Evolutionary conservation across 2,797 vertebrate genomes (phyloP), one percentile per base, ranked within the genome.

Genomic region (Coregonus sp.): DNA sequence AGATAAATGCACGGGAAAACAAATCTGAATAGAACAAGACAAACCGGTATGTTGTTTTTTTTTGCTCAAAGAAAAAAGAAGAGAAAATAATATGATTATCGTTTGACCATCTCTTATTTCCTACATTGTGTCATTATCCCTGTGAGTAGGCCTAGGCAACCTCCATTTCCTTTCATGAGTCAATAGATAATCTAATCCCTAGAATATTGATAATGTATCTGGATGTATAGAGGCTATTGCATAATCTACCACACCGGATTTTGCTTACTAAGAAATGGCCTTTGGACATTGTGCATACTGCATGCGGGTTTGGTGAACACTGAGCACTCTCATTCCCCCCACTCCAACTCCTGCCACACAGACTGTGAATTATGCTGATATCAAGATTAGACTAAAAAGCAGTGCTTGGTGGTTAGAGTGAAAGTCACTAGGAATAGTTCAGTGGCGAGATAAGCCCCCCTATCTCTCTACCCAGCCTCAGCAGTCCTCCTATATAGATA

Each of bases 231-330:
- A 61, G n/a, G 59, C 59, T 61, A 25, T 61, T 61, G 59, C 59
- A 20, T 25, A 61, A 61, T 11, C 59, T 1, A 9, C 59, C 11
- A 47, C 15, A 20, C 18, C 0, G 7, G 14, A 61, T 61, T 25
- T 20, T 20, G 9, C n/a, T 61, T 61, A 20, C 59, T 61, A 20
- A 25, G 20, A 25, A 61, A 20, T 25, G 59, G 59, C 59, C 59
- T 61, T 61, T 61, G 59, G 59, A 61, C 59, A 61, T 61, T 61
- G 20, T n/a, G 9, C 59, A n/a, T 61, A 25, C n/a, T 61, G 59
- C 59, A 61, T 47, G 40, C 40, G 1, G 40, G 40, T 47, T 47
- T 47, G 9, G 40, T 47, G 40, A 47, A 47, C 40, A 47, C 40
- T 47, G 2, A 12, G 40, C 11, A 47, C 40, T 47, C 59, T 25